Evolutionary conservation across 2,888 invertebrate genomes (phyloP).

Genomic region (Erebia palarica): DNA sequence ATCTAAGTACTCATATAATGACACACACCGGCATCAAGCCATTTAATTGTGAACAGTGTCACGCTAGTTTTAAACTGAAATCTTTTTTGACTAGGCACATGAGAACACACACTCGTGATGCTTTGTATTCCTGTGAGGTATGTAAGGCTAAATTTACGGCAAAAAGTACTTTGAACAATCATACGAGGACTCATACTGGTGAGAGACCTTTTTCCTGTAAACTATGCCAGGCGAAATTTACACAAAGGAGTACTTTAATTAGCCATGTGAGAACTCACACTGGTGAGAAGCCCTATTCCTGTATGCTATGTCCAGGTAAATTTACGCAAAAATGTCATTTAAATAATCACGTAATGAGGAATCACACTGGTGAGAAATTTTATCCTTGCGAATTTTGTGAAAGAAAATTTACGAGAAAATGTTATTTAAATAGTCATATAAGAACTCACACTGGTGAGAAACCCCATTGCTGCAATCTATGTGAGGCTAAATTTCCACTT

Average conservation of each 20-base stretch:
- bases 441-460: constrained; percentile 3
- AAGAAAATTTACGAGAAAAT: background rate
- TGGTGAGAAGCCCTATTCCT: background rate
- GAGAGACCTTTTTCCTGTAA: background rate
- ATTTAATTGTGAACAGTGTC: background rate
- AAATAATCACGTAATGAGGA: background rate
- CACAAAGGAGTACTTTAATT: background rate
- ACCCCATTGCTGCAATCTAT: background rate
- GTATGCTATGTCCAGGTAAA: background rate
- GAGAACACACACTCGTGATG: background rate
- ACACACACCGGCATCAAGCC: background rate
- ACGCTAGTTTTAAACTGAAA: background rate
- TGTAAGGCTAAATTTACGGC: background rate
- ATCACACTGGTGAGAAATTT: background rate
- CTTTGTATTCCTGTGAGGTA: background rate
- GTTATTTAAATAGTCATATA: background rate
- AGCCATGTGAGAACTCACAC: background rate
- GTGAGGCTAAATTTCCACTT: background rate
- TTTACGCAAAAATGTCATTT: background rate
- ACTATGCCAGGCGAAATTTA: background rate
- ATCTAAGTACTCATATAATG: background rate
- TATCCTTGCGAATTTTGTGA: background rate
- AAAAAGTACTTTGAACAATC: background rate
- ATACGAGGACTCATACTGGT: background rate
- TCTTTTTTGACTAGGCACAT: background rate